Evolutionary conservation across 2,797 vertebrate genomes (phyloP).

Genomic region (Enteromius trimaculatus): DNA sequence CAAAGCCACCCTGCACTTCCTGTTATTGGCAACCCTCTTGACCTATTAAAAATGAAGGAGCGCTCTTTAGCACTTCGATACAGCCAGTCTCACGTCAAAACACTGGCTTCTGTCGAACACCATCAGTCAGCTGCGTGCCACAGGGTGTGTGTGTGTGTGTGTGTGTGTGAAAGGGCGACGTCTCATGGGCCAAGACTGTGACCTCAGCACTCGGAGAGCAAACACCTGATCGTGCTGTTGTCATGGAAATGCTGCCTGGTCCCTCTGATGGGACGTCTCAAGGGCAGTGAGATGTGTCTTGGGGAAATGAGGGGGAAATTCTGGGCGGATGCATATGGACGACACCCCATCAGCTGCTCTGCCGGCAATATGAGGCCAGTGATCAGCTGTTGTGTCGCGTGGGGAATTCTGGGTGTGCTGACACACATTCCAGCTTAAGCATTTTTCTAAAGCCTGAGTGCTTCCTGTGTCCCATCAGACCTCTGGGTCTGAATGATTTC

Average conservation of each 20-base stretch:
- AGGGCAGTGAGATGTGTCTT: constrained; percentile 28
- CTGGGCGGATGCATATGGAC: constrained; percentile 9
- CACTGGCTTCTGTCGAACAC: constrained; percentile 47
- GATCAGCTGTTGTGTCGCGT: not conserved
- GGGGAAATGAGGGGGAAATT: constrained; percentile 45
- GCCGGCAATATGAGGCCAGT: constrained; percentile 13
- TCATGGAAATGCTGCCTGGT: constrained; percentile 24
- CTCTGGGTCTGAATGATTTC: constrained; percentile 31
- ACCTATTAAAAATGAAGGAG: constrained; percentile 49
- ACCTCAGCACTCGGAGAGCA: constrained; percentile 28
- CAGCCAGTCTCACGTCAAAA: constrained; percentile 24
- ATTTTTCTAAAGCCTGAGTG: constrained; percentile 10
- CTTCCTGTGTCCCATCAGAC: constrained; percentile 22
- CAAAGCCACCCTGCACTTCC: constrained; percentile 34
- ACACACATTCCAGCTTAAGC: constrained; percentile 62
- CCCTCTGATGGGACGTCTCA: constrained; percentile 21
- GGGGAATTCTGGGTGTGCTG: constrained; percentile 27
- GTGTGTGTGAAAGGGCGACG: not conserved
- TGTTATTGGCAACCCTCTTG: constrained; percentile 33
- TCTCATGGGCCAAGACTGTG: constrained; percentile 20
- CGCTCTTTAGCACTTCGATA: constrained; percentile 50
- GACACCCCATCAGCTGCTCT: constrained; percentile 27
- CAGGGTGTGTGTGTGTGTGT: not conserved
- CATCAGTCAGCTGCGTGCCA: constrained; percentile 23
- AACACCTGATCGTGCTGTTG: constrained; percentile 38